Evolutionary conservation across 2,888 invertebrate species (phyloP).

Genomic region (Melinaea menophilus): DNA sequence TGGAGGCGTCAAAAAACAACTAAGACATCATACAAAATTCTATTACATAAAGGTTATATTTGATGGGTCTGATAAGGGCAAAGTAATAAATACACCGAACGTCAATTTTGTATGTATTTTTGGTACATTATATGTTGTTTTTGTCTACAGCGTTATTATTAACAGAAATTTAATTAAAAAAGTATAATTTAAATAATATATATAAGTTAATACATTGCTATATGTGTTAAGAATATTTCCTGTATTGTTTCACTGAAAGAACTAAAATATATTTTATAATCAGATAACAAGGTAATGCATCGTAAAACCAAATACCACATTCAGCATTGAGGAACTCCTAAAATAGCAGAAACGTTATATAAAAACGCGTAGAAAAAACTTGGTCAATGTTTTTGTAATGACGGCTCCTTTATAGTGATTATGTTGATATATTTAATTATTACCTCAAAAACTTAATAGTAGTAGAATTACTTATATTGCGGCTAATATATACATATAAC

Average conservation of each 20-base stretch:
- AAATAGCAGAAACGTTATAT: constrained; percentile 9
- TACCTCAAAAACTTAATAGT: too few species aligned
- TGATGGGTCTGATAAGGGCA: constrained; percentile 14
- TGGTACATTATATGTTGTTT: too few species aligned
- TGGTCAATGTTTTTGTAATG: constrained; percentile 4
- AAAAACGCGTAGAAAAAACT: constrained; percentile 7
- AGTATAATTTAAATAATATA: too few species aligned
- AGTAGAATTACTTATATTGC: too few species aligned
- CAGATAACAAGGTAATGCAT: constrained; percentile 13
- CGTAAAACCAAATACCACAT: constrained; percentile 9
- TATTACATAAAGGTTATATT: constrained; percentile 22
- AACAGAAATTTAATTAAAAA: too few species aligned
- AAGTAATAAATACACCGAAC: neutral
- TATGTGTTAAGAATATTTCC: neutral
- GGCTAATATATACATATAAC: too few species aligned
- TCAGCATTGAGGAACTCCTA: constrained; percentile 15
- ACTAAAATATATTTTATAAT: constrained; percentile 12
- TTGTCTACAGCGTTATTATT: too few species aligned
- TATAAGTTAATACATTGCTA: neutral
- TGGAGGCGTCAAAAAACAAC: constrained; percentile 23
- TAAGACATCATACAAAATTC: constrained; percentile 16
- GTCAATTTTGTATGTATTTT: too few species aligned
- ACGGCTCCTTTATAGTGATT: neutral
- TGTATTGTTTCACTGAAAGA: neutral
- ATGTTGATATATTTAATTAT: too few species aligned